phyloP scores from a whole-genome alignment of 2,888 invertebrate genomes.

The Lissonota sp. region DNA sequence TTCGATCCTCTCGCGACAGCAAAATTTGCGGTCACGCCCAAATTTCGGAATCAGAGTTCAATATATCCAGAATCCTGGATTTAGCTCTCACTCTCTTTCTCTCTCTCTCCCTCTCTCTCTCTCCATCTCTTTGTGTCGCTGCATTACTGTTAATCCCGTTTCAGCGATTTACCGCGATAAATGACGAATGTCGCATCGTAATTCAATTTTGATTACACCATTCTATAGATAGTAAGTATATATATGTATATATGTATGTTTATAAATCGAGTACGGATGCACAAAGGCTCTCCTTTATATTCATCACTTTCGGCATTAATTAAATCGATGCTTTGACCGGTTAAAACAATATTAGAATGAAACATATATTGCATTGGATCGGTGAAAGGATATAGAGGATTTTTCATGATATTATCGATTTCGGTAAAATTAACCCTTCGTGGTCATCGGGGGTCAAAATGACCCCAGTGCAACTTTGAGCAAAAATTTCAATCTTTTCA shows the following conservation, averaged over 20 bases:
- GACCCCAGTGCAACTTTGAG: too few relatives aligned
- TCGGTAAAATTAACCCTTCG: too few relatives aligned
- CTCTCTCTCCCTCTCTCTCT: neutral
- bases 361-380: too few relatives aligned
- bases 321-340: neutral
- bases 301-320: slow-evolving; percentile 1
- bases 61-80: slow-evolving; percentile 13
- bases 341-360: too few relatives aligned
- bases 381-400: too few relatives aligned
- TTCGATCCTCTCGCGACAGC: neutral
- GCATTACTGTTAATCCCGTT: slow-evolving; percentile 55
- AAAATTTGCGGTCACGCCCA: slow-evolving; percentile 51
- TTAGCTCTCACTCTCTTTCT: neutral
- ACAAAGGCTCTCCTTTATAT: neutral
- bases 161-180: slow-evolving; percentile 56
- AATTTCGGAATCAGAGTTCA: slow-evolving; percentile 31
- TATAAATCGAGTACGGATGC: too few relatives aligned
- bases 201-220: slow-evolving; percentile 42
- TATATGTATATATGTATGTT: neutral
- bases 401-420: too few relatives aligned
- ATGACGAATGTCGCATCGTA: slow-evolving; percentile 53
- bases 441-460: too few relatives aligned
- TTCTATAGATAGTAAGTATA: slow-evolving; percentile 5
- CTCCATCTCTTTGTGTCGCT: neutral
- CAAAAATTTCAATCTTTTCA: too few relatives aligned